Base-by-base conservation (phyloP, 2,113 vertebrate species). In the Oxygymnocypris stewartii region DNA sequence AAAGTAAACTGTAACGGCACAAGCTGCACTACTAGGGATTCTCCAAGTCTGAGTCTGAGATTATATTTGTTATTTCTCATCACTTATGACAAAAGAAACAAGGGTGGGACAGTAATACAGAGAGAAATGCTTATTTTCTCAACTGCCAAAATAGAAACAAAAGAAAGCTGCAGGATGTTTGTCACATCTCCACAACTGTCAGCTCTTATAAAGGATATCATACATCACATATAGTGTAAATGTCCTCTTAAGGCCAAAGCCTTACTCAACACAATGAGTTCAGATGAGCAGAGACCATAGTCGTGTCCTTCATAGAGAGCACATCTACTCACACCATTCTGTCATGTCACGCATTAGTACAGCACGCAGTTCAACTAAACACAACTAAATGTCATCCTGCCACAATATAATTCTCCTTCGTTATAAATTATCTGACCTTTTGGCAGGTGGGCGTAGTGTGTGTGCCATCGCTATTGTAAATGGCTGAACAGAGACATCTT, bases 111-210 rank as follows among this genome's bases (percentile, higher is more conserved):
- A 79, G 51, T 81, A 35, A 40, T 31, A 65, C 42, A 84, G 35
- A 75, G 23, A 40, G 51, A n/a, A 82, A 61, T n/a, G 37, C 14
- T 35, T 25, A 6, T 75, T 82, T 37, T 31, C 49, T 86, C 42
- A 11, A 49, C 71, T 44, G 76, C 80, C 40, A 35, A 87, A 75
- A 18, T 5, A 14, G 40, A 69, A 65, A 59, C 42, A 61, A n/a
- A 54, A 69, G 42, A 28, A 86, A 73, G 44, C 40, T 74, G 63
- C 51, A 84, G 57, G 25, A 69, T 88, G 86, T 88, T 87, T 63
- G 81, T 89, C 74, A 91, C 18, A 84, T n/a, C 37, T 65, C 20
- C 75, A 89, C 61, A 67, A 76, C 51, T 90, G 82, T 85, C 85
- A 90, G 31, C 63, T 79, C 47, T 51, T 35, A 86, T 84, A 83